These are phyloP conservation scores for Eupithecia inturbata DNA, from an alignment of 2,888 invertebrate genomes.

Conservation along the genomic window DNA sequence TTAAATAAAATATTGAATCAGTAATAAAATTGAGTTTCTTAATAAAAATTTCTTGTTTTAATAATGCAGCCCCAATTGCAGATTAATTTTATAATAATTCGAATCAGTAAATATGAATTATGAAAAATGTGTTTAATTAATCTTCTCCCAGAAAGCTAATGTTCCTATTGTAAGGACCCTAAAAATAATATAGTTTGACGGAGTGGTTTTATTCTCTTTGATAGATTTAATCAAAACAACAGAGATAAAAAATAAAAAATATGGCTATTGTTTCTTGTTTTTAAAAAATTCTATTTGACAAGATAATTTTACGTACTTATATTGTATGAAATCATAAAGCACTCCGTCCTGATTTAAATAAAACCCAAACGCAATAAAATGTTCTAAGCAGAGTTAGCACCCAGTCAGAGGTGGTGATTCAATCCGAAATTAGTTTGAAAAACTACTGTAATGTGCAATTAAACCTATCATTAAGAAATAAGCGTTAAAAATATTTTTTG, in stretches of 20 bases:
- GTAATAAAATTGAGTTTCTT: neutral
- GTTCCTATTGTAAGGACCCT: neutral
- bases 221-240: neutral
- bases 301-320: too few species aligned
- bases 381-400: neutral
- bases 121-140: neutral
- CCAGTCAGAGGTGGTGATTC: neutral
- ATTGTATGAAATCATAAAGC: neutral
- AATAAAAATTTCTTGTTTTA: neutral
- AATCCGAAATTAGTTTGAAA: neutral
- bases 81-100: neutral
- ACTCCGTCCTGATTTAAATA: neutral
- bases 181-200: neutral
- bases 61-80: neutral
- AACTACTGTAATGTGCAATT: too few species aligned
- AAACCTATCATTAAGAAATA: too few species aligned
- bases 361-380: neutral
- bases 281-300: neutral
- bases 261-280: neutral
- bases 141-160: neutral
- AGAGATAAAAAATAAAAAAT: neutral
- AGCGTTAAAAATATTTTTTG: too few species aligned
- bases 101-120: too few species aligned
- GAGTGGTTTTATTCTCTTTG: too few species aligned
- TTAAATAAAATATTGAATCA: constrained; percentile 9